Percentiles rank a stretch among this genome's conserved stretches.
Conservation (phyloP, 2,113 vertebrate genomes). For the Trochalopteron elliotii region DNA sequence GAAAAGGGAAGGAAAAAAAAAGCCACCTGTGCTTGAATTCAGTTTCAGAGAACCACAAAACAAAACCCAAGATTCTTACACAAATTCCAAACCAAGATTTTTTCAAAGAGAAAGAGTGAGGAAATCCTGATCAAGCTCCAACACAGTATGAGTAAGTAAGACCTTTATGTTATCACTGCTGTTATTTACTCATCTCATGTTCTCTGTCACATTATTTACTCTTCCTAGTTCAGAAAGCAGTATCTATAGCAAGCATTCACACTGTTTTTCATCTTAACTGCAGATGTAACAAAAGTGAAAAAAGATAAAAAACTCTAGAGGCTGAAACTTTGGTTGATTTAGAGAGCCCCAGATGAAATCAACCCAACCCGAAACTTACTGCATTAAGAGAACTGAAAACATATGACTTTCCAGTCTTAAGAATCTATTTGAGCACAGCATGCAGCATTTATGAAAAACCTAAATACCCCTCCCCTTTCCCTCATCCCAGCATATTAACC, state of each 20-base stretch:
- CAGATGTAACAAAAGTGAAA: neutral
- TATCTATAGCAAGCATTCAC: neutral
- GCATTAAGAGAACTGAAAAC: neutral
- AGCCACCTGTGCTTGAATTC: neutral
- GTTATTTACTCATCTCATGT: neutral
- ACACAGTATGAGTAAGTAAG: neutral
- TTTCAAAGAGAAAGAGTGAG: neutral
- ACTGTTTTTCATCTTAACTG: neutral
- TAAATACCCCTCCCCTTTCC: neutral
- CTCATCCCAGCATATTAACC: neutral
- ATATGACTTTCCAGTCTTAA: neutral
- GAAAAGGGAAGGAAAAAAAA: neutral
- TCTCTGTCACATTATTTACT: neutral
- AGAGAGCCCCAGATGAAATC: neutral
- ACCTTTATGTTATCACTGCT: neutral
- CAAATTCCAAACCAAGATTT: neutral
- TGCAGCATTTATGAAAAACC: neutral
- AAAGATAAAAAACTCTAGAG: neutral
- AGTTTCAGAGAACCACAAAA: neutral
- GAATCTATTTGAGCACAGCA: neutral
- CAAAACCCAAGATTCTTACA: fast-evolving
- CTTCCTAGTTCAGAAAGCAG: neutral
- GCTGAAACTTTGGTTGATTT: neutral
- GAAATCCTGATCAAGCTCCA: neutral
- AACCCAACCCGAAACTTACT: neutral